A percentile compares a stretch with the other conserved stretches of the same genome.
Evolutionary conservation across 1,140 invertebrate genomes (phyloP).

Genomic region (Penaeus japonicus): DNA sequence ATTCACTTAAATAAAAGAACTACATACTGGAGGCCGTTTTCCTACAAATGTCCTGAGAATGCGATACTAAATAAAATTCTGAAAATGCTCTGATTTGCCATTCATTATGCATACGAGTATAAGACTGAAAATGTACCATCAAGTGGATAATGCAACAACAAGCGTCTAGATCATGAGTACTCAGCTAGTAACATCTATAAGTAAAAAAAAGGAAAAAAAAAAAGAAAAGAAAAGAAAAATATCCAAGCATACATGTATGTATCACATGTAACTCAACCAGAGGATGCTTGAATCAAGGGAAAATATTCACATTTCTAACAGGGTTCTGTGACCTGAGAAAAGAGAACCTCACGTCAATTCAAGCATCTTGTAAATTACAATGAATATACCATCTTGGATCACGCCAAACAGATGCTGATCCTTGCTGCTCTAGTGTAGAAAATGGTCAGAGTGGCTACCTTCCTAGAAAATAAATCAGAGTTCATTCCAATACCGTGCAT

Average conservation of each 20-base stretch:
- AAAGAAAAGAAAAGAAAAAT: conserved; percentile 14
- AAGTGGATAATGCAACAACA: conserved; percentile 14
- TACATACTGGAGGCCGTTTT: conserved; percentile 49
- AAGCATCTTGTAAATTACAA: neutral
- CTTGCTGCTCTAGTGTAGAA: conserved; percentile 32
- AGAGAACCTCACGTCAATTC: conserved; percentile 18
- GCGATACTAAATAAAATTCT: conserved; percentile 33
- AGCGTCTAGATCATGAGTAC: neutral
- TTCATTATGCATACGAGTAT: conserved; percentile 11
- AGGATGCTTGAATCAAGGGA: conserved; percentile 4
- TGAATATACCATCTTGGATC: conserved; percentile 15
- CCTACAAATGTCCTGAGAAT: conserved; percentile 46
- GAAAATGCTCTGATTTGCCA: conserved; percentile 34
- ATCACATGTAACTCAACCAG: neutral
- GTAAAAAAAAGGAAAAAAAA: neutral
- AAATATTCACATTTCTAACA: conserved; percentile 4
- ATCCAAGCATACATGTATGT: conserved; percentile 22
- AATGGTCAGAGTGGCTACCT: conserved; percentile 20
- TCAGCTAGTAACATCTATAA: neutral
- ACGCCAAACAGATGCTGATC: conserved; percentile 19
- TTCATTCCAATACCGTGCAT: conserved; percentile 41
- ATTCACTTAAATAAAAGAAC: conserved; percentile 22
- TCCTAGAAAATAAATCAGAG: conserved; percentile 22
- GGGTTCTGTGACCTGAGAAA: conserved; percentile 6
- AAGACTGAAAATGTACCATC: conserved; percentile 30